Evolutionary conservation across 2,113 vertebrate species (phyloP).

Genomic region (Gnathonemus echidnorhynchus): DNA sequence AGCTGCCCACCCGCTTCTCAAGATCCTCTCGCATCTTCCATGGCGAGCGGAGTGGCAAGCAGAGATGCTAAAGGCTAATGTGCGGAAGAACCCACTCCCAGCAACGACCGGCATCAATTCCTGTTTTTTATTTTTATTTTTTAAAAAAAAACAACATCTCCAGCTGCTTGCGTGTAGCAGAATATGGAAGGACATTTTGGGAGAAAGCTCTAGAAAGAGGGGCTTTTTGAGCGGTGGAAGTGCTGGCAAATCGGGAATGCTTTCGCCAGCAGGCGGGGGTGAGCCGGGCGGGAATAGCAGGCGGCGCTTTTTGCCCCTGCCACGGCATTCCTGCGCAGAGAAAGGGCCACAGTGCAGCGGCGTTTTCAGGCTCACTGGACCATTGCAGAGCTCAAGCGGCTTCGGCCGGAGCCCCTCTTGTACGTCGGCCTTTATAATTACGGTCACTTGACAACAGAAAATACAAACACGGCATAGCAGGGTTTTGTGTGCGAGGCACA

Average conservation of each 20-base stretch:
- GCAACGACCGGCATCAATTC: neutral
- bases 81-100: neutral
- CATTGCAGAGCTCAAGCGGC: neutral
- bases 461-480: constrained; percentile 21
- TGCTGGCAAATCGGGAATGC: neutral
- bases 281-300: neutral
- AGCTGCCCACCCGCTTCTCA: neutral
- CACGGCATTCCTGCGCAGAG: neutral
- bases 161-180: neutral
- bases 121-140: neutral
- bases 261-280: neutral
- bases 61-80: neutral
- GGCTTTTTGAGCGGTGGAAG: neutral
- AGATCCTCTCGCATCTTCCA: neutral
- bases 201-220: neutral
- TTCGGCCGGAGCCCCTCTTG: constrained; percentile 1
- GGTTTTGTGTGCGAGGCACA: constrained; percentile 11
- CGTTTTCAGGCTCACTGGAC: constrained; percentile 3
- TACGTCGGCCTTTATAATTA: constrained; percentile 17
- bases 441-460: constrained; percentile 17
- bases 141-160: neutral
- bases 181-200: neutral
- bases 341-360: neutral
- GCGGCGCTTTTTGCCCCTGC: neutral
- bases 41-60: neutral